Evolutionary conservation across 2,797 vertebrate species (phyloP).

Genomic region (Atherinosoma microstoma): DNA sequence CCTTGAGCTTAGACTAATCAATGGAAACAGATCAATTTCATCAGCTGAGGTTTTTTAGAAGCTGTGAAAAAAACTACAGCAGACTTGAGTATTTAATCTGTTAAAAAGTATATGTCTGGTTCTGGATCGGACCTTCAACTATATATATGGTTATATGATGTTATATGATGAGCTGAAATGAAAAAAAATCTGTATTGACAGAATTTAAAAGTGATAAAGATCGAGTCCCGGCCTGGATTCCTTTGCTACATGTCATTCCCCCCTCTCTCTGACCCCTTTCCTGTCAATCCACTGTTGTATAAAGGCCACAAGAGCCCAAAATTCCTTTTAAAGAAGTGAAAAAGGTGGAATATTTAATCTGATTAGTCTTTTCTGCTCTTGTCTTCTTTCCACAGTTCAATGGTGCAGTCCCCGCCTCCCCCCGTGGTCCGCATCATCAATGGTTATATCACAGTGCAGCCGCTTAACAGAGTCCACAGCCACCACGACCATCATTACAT

Average conservation of each 20-base stretch:
- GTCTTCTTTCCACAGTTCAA: conserved; percentile 68
- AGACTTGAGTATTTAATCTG: not conserved
- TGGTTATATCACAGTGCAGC: conserved; percentile 84
- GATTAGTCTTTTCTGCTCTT: not conserved
- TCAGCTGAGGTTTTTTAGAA: not conserved
- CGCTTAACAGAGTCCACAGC: conserved; percentile 61
- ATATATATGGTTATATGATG: too few species aligned
- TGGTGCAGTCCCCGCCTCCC: conserved; percentile 78
- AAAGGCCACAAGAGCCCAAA: not conserved
- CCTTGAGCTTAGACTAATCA: not conserved
- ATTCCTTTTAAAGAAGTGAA: not conserved
- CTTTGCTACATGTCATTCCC: not conserved
- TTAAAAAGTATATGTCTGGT: not conserved
- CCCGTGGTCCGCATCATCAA: conserved; percentile 86
- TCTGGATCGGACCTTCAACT: not conserved
- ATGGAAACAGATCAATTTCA: not conserved
- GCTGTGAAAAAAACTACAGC: not conserved
- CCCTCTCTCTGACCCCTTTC: not conserved
- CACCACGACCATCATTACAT: conserved; percentile 59
- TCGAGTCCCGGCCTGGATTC: not conserved
- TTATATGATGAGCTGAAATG: too few species aligned
- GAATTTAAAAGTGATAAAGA: not conserved
- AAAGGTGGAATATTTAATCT: not conserved
- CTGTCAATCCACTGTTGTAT: not conserved
- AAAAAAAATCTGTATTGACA: too few species aligned